Base-by-base conservation (phyloP, 2,113 vertebrate genomes). In the Callocephalon fimbriatum region DNA sequence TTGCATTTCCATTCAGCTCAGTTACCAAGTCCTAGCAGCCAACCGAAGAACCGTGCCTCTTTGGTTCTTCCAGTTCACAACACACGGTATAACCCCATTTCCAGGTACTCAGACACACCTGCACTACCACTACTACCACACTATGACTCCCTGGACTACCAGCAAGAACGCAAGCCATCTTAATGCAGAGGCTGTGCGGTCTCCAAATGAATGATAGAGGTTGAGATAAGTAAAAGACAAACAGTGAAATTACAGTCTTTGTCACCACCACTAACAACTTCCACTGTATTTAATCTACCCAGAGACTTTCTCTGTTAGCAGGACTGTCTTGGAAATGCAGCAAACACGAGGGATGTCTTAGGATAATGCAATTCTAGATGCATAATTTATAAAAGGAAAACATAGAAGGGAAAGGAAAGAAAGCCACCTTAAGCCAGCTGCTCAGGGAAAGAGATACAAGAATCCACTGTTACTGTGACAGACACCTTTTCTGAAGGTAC, bases 381-480 rank as follows among this genome's bases (percentile, higher is more conserved):
- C 92, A 97, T 97, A 25, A 96, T 97, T 97, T 31, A 97, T 92
- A 44, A 86, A 83, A 58, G 84, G 90, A 78, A 91, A 90, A 81
- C 17, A 20, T 4, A 14, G 53, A 10, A 40, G 68, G 11, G 31
- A 2, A 80, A 53, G 61, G 75, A 37, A 62, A 65, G 80, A 92
- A 96, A 92, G 32, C 31, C 71, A 47, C 53, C 81, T 90, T n/a
- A 79, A 81, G 68, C 31, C 75, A 84, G 61, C 54, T 77, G 44
- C 75, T 48, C 51, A 38, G 91, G 76, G 77, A 90, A 37, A 32
- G 82, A 94, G 83, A 83, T 7, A 53, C 38, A 4, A 59, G 71
- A n/a, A 70, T 26, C 32, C 26, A 23, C 65, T 12, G 31, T 53
- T 82, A 12, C 50, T 27, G 72, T 35, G 45, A 21, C 12, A 35